phyloP scores from a whole-genome alignment of 2,113 vertebrate species.

The Trichechus manatus region DNA sequence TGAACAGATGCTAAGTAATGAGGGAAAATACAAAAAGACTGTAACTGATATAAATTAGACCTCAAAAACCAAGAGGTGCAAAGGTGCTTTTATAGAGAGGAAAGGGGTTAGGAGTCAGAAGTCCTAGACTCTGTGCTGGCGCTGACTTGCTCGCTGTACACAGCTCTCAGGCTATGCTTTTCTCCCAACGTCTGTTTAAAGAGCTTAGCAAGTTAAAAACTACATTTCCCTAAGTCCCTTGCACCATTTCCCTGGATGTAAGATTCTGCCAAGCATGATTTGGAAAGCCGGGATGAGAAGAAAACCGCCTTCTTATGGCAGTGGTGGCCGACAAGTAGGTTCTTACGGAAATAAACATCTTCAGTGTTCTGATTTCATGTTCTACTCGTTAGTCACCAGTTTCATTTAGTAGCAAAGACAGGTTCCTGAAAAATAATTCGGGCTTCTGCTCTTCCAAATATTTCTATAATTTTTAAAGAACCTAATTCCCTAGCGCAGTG shows the following conservation, averaged over 20 bases:
- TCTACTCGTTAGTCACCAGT: neutral
- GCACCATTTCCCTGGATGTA: neutral
- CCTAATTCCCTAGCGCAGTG: neutral
- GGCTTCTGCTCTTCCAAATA: neutral
- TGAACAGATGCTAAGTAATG: neutral
- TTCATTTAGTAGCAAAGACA: neutral
- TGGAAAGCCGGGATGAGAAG: neutral
- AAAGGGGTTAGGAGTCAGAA: neutral
- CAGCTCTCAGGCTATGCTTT: neutral
- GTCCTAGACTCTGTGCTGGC: neutral
- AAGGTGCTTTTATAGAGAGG: neutral
- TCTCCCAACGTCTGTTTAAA: neutral
- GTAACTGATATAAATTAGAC: neutral
- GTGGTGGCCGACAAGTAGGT: neutral
- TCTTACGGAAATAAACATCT: neutral
- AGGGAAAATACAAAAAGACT: neutral
- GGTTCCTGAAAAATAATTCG: neutral
- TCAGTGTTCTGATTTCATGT: neutral
- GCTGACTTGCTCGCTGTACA: neutral
- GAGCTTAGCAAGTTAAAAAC: neutral
- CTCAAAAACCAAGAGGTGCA: neutral
- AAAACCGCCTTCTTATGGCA: neutral
- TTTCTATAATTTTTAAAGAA: neutral
- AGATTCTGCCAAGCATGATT: neutral
- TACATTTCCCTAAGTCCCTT: neutral